Conservation (phyloP, 2,797 vertebrate genomes). For the Xenops minutus region DNA sequence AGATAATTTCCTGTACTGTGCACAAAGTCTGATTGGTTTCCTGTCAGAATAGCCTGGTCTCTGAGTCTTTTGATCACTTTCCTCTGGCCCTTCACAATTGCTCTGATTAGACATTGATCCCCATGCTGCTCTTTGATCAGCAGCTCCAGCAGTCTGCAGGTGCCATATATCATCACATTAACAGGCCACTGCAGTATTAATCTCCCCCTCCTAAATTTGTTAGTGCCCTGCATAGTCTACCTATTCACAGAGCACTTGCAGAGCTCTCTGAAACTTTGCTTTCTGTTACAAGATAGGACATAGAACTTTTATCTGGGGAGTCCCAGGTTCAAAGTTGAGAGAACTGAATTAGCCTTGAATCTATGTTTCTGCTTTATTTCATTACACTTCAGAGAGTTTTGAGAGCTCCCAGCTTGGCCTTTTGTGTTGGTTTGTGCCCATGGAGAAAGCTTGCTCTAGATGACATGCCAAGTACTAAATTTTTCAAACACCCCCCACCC, state of each 20-base stretch:
- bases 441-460: conserved; percentile 40
- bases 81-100: conserved; percentile 55
- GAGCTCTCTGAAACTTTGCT: background rate
- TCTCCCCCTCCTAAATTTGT: background rate
- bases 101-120: conserved; percentile 75
- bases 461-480: conserved; percentile 45
- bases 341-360: background rate
- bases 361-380: conserved; percentile 2
- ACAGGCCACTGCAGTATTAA: conserved; percentile 50
- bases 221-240: background rate
- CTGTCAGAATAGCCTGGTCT: conserved; percentile 59
- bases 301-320: background rate
- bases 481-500: background rate
- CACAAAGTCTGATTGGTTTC: conserved; percentile 70
- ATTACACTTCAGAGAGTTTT: background rate
- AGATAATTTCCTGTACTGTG: conserved; percentile 64
- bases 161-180: conserved; percentile 76
- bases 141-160: conserved; percentile 69
- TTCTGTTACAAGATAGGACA: background rate
- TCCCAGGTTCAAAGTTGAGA: conserved; percentile 39
- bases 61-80: conserved; percentile 76
- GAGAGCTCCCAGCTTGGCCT: background rate
- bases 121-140: conserved; percentile 76
- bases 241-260: background rate
- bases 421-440: conserved; percentile 33